Conservation (phyloP, 2,113 vertebrate species). For the Leptodactylus fuscus region DNA sequence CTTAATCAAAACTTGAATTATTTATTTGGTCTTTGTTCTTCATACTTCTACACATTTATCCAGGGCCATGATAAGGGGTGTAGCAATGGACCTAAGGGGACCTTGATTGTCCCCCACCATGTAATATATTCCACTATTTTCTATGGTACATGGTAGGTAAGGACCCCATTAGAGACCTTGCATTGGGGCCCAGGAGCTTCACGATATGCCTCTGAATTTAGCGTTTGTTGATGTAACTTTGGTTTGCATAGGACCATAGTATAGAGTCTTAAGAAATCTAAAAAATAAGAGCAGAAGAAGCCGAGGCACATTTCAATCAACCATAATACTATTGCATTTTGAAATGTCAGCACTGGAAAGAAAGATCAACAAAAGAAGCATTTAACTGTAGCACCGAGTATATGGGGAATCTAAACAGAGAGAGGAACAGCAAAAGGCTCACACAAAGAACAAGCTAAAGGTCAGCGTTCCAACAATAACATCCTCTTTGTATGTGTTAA, state of each 20-base stretch:
- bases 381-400: constrained; percentile 30
- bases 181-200: no score
- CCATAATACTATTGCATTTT: constrained; percentile 24
- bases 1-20: neutral
- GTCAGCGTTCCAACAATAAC: constrained; percentile 35
- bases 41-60: neutral
- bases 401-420: constrained; percentile 23
- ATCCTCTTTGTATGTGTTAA: constrained; percentile 35
- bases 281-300: neutral
- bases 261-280: neutral
- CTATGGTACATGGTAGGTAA: no score
- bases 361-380: constrained; percentile 48
- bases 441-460: constrained; percentile 49
- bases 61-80: no score
- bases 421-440: constrained; percentile 35
- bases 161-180: no score
- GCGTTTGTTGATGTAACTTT: neutral
- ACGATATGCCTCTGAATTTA: no score
- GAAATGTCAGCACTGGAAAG: constrained; percentile 43
- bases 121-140: no score
- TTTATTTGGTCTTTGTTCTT: neutral
- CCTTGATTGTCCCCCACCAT: no score
- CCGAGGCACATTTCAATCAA: constrained; percentile 12
- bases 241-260: no score
- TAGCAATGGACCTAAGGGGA: no score